A percentile compares a stretch with the other conserved stretches of the same genome.
phyloP scores from a whole-genome alignment of 2,888 invertebrate species.

The Schrankia costaestrigalis region DNA sequence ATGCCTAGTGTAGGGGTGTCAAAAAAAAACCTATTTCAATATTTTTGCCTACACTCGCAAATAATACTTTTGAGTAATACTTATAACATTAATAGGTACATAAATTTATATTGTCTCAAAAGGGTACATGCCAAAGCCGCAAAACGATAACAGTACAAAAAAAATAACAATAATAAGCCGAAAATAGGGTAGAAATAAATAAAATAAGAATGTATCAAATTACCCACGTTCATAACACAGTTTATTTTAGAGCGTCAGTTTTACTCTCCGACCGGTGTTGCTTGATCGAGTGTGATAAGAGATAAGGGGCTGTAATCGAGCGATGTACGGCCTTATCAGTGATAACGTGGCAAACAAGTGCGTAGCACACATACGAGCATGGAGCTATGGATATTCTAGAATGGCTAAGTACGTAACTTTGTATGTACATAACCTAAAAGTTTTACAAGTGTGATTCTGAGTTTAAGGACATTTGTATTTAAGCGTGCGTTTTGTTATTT shows the following conservation, averaged over 20 bases:
- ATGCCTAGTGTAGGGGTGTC: too few species aligned
- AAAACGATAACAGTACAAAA: neutral
- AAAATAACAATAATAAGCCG: neutral
- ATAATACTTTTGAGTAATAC: too few species aligned
- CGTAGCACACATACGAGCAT: conserved; percentile 45
- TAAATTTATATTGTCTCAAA: too few species aligned
- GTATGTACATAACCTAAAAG: conserved; percentile 10
- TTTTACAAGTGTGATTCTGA: neutral
- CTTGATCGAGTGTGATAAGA: conserved; percentile 68
- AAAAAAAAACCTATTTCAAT: too few species aligned
- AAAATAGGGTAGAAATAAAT: neutral
- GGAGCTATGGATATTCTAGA: conserved; percentile 53
- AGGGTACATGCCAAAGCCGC: neutral
- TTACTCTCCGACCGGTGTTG: conserved; percentile 15
- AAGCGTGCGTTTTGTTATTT: too few species aligned
- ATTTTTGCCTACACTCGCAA: too few species aligned
- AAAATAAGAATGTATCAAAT: neutral
- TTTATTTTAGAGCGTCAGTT: conserved; percentile 4
- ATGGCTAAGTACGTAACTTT: conserved; percentile 51
- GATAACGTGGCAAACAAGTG: conserved; percentile 72
- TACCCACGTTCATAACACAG: conserved; percentile 8
- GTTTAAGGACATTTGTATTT: too few species aligned
- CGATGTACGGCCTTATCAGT: conserved; percentile 72
- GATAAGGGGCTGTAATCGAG: conserved; percentile 67
- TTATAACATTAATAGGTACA: too few species aligned